Percentiles rank a stretch among this genome's conserved stretches.
Conservation (phyloP, 1,140 invertebrate species). For the Trichonephila clavipes region DNA sequence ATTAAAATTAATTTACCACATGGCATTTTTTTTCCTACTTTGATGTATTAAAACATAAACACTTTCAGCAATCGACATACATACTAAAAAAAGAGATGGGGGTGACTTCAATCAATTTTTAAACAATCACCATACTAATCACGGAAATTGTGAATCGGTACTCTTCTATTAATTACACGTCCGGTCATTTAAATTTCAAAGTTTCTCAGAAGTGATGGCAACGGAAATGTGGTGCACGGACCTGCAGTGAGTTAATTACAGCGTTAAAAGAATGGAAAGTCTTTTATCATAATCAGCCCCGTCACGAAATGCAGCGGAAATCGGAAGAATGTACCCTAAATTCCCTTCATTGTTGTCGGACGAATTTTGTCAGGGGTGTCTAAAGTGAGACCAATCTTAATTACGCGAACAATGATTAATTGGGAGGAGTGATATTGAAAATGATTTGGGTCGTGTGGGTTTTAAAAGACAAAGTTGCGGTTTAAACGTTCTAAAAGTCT, state of each 20-base stretch:
- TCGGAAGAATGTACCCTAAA: not conserved
- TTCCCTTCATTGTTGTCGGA: not conserved
- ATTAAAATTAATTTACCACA: no score
- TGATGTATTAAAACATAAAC: no score
- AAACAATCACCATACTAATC: not conserved
- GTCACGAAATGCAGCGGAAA: slow-evolving; percentile 19
- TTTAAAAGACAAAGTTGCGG: not conserved
- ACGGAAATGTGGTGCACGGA: not conserved
- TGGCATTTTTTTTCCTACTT: no score
- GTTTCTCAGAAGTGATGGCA: not conserved
- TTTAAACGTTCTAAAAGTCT: not conserved
- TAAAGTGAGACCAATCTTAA: slow-evolving; percentile 9
- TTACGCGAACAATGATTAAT: slow-evolving; percentile 19
- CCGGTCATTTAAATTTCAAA: not conserved
- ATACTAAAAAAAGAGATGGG: not conserved
- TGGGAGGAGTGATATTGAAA: not conserved
- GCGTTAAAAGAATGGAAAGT: slow-evolving; percentile 25
- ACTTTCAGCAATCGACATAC: not conserved
- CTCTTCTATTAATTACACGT: not conserved
- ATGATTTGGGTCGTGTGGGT: not conserved
- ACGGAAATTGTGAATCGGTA: not conserved
- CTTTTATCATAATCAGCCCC: not conserved
- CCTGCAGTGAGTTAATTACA: slow-evolving; percentile 3
- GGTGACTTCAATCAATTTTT: not conserved
- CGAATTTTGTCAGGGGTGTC: not conserved